Conservation (phyloP, 1,140 invertebrate genomes). For the Monomorium pharaonis region DNA sequence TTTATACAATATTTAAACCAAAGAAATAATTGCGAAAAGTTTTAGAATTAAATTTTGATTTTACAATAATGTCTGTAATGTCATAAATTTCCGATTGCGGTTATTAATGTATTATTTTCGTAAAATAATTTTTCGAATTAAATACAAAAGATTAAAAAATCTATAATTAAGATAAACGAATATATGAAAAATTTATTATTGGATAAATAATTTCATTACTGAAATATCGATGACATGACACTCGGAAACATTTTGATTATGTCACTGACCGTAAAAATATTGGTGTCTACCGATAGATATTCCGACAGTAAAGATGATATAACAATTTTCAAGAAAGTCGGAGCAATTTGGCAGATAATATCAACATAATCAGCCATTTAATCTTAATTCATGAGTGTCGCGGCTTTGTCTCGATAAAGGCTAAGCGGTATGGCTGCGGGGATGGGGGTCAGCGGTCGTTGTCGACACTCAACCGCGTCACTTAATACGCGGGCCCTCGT, state of each 20-base stretch:
- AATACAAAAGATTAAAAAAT: neutral
- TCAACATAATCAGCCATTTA: constrained; percentile 24
- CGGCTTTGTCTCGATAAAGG: constrained; percentile 33
- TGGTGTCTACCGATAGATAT: neutral
- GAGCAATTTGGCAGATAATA: constrained; percentile 25
- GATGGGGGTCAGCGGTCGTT: constrained; percentile 10
- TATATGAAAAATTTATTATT: neutral
- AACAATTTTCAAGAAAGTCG: constrained; percentile 12
- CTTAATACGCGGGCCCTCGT: constrained; percentile 56
- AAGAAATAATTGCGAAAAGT: neutral
- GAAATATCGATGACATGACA: neutral
- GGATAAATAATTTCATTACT: neutral
- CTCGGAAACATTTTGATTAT: neutral
- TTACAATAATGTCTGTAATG: neutral
- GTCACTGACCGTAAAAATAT: neutral
- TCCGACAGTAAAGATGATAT: neutral
- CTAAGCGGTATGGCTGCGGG: neutral
- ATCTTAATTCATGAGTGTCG: constrained; percentile 28
- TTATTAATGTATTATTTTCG: neutral
- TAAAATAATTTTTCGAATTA: neutral
- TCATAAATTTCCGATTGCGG: neutral
- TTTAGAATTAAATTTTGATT: neutral
- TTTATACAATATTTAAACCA: neutral
- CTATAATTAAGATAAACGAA: no score
- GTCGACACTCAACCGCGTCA: constrained; percentile 55